Percentiles rank a stretch among this genome's conserved stretches.
Evolutionary conservation across 2,888 invertebrate genomes (phyloP).

Genomic region (Oligia fasciuncula): DNA sequence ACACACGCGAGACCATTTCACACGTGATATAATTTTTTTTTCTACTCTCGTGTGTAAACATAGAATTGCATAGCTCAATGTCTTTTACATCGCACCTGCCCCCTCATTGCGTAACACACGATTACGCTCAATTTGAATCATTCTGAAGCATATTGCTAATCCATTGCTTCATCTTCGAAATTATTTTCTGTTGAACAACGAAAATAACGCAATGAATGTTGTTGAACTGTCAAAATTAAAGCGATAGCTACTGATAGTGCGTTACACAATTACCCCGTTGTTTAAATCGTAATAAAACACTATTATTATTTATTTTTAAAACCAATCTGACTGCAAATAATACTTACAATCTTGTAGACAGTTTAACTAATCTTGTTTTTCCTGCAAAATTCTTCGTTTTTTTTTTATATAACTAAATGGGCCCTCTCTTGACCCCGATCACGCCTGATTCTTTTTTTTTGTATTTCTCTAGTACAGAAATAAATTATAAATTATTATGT

Average conservation of each 20-base stretch:
- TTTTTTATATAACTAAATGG: too few species aligned
- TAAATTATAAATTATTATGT: background rate
- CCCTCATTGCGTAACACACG: too few species aligned
- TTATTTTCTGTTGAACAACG: too few species aligned
- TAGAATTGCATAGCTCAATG: slow-evolving; percentile 33
- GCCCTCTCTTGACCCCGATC: too few species aligned
- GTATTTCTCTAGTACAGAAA: background rate
- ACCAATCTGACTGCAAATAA: slow-evolving; percentile 6
- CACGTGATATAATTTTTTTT: slow-evolving; percentile 40
- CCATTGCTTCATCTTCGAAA: too few species aligned
- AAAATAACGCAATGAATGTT: too few species aligned
- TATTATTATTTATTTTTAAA: slow-evolving; percentile 24
- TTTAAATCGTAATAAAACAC: slow-evolving; percentile 29
- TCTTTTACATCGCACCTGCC: slow-evolving; percentile 24
- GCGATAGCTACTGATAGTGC: too few species aligned
- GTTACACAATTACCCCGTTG: background rate
- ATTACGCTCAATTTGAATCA: too few species aligned
- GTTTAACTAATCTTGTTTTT: slow-evolving; percentile 26
- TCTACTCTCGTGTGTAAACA: slow-evolving; percentile 17
- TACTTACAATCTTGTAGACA: slow-evolving; percentile 10
- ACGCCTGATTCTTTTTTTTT: background rate
- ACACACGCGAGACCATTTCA: slow-evolving; percentile 47
- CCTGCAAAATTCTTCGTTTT: background rate
- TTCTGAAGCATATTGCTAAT: too few species aligned
- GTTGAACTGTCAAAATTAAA: too few species aligned